Percentiles rank a stretch among this genome's conserved stretches.
Evolutionary conservation across 2,888 invertebrate genomes (phyloP).

Genomic region (Halocaridina rubra): DNA sequence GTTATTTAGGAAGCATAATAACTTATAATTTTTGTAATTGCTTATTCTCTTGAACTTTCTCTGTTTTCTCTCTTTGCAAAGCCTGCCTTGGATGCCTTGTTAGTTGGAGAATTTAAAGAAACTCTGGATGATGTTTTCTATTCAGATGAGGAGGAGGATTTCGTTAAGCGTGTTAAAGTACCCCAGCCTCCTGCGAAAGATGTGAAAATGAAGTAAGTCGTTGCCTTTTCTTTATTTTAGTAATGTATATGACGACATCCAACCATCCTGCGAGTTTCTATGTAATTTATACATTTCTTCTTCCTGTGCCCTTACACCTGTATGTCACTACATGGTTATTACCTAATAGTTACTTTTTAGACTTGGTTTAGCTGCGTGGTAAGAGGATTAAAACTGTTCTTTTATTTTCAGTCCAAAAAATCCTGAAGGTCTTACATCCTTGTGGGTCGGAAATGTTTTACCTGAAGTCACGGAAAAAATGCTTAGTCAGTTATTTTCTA

Average conservation of each 20-base stretch:
- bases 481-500: slow-evolving; percentile 69
- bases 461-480: slow-evolving; percentile 70
- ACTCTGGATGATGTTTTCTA: slow-evolving; percentile 48
- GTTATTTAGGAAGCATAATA: too few relatives aligned
- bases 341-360: too few relatives aligned
- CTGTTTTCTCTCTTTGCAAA: slow-evolving; percentile 16
- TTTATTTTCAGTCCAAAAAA: slow-evolving; percentile 68
- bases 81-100: slow-evolving; percentile 61
- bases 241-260: too few relatives aligned
- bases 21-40: too few relatives aligned
- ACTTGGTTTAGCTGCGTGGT: too few relatives aligned
- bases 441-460: slow-evolving; percentile 72
- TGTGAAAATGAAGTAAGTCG: slow-evolving; percentile 61
- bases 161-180: not conserved
- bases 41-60: too few relatives aligned
- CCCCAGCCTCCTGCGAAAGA: not conserved
- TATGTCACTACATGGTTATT: too few relatives aligned
- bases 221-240: not conserved
- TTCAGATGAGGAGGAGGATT: slow-evolving; percentile 57
- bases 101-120: slow-evolving; percentile 56
- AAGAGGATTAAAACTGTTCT: not conserved
- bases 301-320: too few relatives aligned
- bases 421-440: slow-evolving; percentile 70
- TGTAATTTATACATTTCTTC: too few relatives aligned
- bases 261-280: too few relatives aligned